Evolutionary conservation across 2,888 invertebrate species (phyloP).

Genomic region (Hirudinaria manillensis): DNA sequence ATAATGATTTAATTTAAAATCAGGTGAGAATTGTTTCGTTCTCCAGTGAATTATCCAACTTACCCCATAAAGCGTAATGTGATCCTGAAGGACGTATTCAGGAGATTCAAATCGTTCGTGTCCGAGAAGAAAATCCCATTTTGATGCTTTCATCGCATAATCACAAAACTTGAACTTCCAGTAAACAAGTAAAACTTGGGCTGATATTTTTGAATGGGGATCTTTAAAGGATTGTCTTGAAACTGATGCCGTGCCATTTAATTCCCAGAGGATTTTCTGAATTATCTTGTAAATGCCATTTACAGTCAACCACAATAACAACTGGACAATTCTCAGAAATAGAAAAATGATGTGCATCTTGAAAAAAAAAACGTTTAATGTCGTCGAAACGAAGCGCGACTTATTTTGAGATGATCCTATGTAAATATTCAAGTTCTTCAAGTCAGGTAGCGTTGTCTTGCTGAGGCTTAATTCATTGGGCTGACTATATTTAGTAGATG

Average conservation of each 20-base stretch:
- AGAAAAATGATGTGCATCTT: constrained; percentile 17
- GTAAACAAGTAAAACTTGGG: constrained; percentile 22
- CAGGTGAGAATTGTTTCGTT: no score
- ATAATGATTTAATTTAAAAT: no score
- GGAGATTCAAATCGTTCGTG: constrained; percentile 34
- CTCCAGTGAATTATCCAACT: not conserved
- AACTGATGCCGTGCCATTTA: not conserved
- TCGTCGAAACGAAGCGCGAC: not conserved
- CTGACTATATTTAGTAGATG: no score
- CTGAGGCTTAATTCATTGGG: no score
- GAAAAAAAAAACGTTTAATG: not conserved
- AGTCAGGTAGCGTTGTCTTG: no score
- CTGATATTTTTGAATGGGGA: not conserved
- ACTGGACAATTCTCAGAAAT: not conserved
- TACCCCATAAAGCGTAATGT: constrained; percentile 35
- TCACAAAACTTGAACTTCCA: constrained; percentile 34
- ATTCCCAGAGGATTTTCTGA: constrained; percentile 13
- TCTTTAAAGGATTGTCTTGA: not conserved
- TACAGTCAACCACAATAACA: not conserved
- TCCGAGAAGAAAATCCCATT: constrained; percentile 32
- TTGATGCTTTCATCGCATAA: constrained; percentile 20
- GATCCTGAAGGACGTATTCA: constrained; percentile 32
- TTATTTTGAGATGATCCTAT: not conserved
- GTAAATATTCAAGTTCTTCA: not conserved
- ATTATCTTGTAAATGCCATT: not conserved